Base-by-base conservation (phyloP, 2,113 vertebrate genomes). In the Circaetus gallicus region DNA sequence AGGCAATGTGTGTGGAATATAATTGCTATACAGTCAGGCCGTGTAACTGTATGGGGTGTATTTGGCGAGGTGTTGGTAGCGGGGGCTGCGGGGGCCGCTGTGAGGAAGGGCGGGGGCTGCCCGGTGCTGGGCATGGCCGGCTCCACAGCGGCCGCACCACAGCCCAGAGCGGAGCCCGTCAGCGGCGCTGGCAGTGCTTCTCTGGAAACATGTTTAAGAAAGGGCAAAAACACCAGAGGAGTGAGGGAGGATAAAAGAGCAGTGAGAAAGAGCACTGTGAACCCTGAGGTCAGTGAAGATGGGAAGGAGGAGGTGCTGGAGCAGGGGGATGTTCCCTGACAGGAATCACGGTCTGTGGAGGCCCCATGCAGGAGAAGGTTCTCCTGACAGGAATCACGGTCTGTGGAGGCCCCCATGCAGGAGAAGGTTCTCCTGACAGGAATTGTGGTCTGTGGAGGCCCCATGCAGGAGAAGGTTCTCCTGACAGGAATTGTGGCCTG, bases 151-250 rank as follows among this genome's bases (percentile, higher is more conserved):
- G 26, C 42, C 0, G 2, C 13, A 4, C 29, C 58, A 7, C 24
- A 26, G 70, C 38, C 52, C 13, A 0, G 28, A 25, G 70, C 2
- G 0, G 25, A 34, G n/a, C 52, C 50, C 0, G 2, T 55, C 53
- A 3, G 36, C 4, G 1, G 17, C 1, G 0, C 85, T 22, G 82
- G 61, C 36, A 58, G 21, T 0, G 0, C 22, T 28, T 45, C 16
- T 16, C 11, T 58, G 70, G 31, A 42, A 58, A 10, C 1, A 0
- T 5, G 36, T 5, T 29, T 52, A 43, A 49, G 10, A 38, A 58
- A 55, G 28, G 32, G 19, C 32, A 28, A 6, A 66, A 66, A 20
- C 5, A 5, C 31, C n/a, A 24, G 5, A 36, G 4, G 28, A 32
- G 32, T 4, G 19, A 58, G 13, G 11, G 7, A 7, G 45, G 16